phyloP scores from a whole-genome alignment of 2,797 vertebrate species.

The Melanotaenia pygmaea region DNA sequence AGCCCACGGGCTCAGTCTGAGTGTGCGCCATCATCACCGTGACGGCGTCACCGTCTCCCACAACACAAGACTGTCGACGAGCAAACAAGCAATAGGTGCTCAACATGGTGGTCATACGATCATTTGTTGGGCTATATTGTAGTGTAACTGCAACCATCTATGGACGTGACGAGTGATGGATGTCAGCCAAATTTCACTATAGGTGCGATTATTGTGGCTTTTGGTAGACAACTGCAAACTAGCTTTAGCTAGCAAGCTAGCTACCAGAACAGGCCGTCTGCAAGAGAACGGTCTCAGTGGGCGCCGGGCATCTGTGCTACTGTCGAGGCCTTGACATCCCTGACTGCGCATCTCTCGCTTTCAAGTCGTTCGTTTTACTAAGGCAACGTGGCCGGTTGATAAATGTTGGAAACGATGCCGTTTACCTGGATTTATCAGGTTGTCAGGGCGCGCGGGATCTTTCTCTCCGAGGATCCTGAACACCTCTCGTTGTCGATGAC shows the following conservation, averaged over 20 bases:
- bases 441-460: slow-evolving; percentile 87
- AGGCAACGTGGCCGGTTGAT: slow-evolving; percentile 57
- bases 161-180: slow-evolving; percentile 33
- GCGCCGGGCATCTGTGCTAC: slow-evolving; percentile 68
- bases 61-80: slow-evolving; percentile 78
- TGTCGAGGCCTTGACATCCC: slow-evolving; percentile 30
- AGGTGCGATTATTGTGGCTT: slow-evolving; percentile 76
- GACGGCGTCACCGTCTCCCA: slow-evolving; percentile 77
- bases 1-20: slow-evolving; percentile 67
- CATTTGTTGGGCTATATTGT: slow-evolving; percentile 24
- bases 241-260: slow-evolving; percentile 76
- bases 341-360: slow-evolving; percentile 39
- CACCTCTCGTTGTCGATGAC: slow-evolving; percentile 85
- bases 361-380: slow-evolving; percentile 35
- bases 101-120: slow-evolving; percentile 34
- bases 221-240: slow-evolving; percentile 73
- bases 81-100: slow-evolving; percentile 68
- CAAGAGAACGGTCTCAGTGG: slow-evolving; percentile 71
- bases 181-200: slow-evolving; percentile 47
- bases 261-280: slow-evolving; percentile 75
- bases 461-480: slow-evolving; percentile 88
- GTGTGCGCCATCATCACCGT: slow-evolving; percentile 82
- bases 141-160: slow-evolving; percentile 21
- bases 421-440: slow-evolving; percentile 86
- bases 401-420: slow-evolving; percentile 66